Conservation (phyloP, 2,113 vertebrate species). For the Echinops telfairi region DNA sequence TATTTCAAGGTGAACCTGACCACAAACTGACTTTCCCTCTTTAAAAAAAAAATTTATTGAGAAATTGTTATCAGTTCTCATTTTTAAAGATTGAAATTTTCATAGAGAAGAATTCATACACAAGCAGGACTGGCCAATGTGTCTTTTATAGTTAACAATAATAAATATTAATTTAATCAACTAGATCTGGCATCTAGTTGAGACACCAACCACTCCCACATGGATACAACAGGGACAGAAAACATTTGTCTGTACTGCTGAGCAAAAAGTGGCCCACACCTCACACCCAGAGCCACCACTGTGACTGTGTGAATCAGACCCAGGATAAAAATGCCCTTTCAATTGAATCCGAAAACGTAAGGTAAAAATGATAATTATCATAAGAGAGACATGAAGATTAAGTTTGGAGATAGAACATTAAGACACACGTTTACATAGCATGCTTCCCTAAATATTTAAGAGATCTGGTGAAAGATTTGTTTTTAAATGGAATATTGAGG, state of each 20-base stretch:
- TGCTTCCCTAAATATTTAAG: neutral
- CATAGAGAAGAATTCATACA: constrained; percentile 30
- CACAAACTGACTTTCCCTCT: neutral
- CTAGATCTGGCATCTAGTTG: constrained; percentile 2
- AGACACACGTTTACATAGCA: neutral
- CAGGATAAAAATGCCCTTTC: constrained; percentile 51
- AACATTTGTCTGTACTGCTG: neutral
- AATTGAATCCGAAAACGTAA: neutral
- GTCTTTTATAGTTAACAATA: constrained; percentile 20
- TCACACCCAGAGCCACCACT: neutral
- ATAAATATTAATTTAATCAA: neutral
- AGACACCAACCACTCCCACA: neutral
- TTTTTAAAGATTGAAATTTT: neutral
- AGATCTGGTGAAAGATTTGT: neutral
- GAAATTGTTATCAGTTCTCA: neutral
- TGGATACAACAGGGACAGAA: neutral
- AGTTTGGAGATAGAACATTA: neutral
- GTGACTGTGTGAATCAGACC: neutral
- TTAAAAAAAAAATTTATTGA: neutral
- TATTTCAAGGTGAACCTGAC: constrained; percentile 2
- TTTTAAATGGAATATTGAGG: constrained; percentile 16
- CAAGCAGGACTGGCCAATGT: neutral
- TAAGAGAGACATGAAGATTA: neutral
- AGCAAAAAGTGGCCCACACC: neutral
- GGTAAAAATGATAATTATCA: constrained; percentile 17